Base-by-base conservation (phyloP, 2,113 vertebrate genomes). In the Pseudorhombus dupliciocellatus region DNA sequence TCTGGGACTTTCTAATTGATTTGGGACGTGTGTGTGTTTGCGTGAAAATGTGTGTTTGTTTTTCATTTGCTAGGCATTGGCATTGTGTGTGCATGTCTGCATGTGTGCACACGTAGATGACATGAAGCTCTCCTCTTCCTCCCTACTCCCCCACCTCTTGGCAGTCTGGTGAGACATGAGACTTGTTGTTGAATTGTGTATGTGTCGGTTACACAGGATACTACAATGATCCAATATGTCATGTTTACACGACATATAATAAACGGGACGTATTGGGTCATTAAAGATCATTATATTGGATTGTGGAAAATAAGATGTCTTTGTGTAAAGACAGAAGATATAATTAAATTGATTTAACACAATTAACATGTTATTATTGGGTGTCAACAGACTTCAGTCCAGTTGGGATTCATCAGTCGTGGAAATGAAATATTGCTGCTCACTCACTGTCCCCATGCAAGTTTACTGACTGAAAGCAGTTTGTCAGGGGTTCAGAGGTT, bases 1-100 rank as follows among this genome's bases (percentile, higher is more conserved):
- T 82, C 81, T 70, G 76, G 70, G 84, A 76, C 75, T 86, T 83
- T 77, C 50, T 89, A 90, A 91, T 90, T 88, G 88, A 91, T 90
- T 90, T 87, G 66, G 66, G 66, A 79, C 75, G 25, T 83, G 79
- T 75, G 65, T 83, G 56, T 84, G 44, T 70, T 26, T 70, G 55
- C 67, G 44, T 40, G 58, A 15, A 6, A 4, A 11, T 62, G 25
- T 74, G 69, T 75, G 71, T 84, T 84, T 87, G 77, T 26, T 62
- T 87, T 86, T 85, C 68, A 83, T 90, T 90, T 79, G 73, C 67
- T 77, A 24, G 76, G 70, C 75, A 72, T 77, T 71, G 54, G 66
- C 62, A 51, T 0, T 70, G 42, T 48, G 50, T 42, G 9, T 69
- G 50, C 22, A 8, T 46, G 54, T 70, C 42, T 50, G 55, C 25